Evolutionary conservation across 37 sponge, comb jelly and placozoan species (phyloP), one percentile per base, ranked within the genome.

Genomic region (Aplysina aerophoba): DNA sequence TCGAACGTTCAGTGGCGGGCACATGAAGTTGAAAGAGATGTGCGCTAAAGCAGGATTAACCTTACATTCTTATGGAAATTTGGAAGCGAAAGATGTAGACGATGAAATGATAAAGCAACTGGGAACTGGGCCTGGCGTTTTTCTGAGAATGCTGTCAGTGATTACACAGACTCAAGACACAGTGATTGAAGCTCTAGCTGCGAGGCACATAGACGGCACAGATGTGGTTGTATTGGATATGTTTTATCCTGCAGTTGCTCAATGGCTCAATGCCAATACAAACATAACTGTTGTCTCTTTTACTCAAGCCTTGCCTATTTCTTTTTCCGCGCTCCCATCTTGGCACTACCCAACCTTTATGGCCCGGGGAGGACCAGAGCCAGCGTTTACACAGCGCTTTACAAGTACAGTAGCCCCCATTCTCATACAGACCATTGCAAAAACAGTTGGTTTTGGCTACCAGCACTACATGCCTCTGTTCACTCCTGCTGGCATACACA

Each of bases 231-330:
- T 69, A 12, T 16, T 69, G 19, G 71, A 6, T 27, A 31, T 69
- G 31, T 24, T 69, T 27, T 69, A 11, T 69, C 35, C 71, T 34
- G 17, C 71, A 31, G 28, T 8, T 69, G 34, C 34, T 1, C 35
- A 69, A 28, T 69, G 71, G 71, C 71, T 69, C 35, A n/a, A 69
- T 69, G 33, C 4, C 33, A 69, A 69, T 27, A 69, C 71, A 69
- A 30, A 69, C 28, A 15, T 69, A 2, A 69, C 71, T 4, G 71
- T 69, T 8, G 12, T 62, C 27, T 13, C 63, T 31, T 0, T 69
- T 12, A 69, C 71, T 69, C 71, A 31, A 35, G 30, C 71, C 28
- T 31, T 27, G 27, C 27, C 63, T 62, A 62, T 62, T 62, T 5
- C 63, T 27, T 28, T 44, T 44, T 3, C 50, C 71, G 30, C 71